A percentile compares a stretch with the other conserved stretches of the same genome.
These are phyloP conservation scores for Acanthiza pusilla DNA, from an alignment of 2,797 vertebrate species.

Conservation along the genomic window DNA sequence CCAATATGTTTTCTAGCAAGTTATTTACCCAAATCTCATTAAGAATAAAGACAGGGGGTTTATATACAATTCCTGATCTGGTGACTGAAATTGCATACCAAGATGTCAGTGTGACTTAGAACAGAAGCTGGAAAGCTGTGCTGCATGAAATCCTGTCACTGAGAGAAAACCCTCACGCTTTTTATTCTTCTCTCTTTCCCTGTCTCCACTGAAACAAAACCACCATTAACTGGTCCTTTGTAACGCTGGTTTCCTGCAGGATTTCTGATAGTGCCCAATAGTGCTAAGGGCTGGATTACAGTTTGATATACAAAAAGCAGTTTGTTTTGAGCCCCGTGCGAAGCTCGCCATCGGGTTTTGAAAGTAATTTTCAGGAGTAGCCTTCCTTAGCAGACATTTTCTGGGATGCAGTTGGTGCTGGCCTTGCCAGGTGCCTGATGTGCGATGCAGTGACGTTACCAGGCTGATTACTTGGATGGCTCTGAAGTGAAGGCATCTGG, in stretches of 20 bases:
- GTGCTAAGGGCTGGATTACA: not conserved
- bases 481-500: slow-evolving; percentile 22
- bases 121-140: slow-evolving; percentile 11
- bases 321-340: not conserved
- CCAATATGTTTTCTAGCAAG: slow-evolving; percentile 36
- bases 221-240: not conserved
- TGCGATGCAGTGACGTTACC: not conserved
- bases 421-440: slow-evolving; percentile 35
- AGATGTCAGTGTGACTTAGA: slow-evolving; percentile 19
- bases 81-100: slow-evolving; percentile 37
- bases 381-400: slow-evolving; percentile 42
- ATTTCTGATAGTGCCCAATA: not conserved
- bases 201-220: not conserved
- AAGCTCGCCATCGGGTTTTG: not conserved
- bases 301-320: not conserved
- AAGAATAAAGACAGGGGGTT: slow-evolving; percentile 33
- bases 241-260: not conserved
- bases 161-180: not conserved
- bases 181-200: not conserved
- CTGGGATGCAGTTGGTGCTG: not conserved
- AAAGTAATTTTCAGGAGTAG: slow-evolving; percentile 9
- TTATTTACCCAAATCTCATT: slow-evolving; percentile 68
- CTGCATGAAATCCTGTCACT: not conserved
- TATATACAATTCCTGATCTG: slow-evolving; percentile 14
- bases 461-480: not conserved